Base-by-base conservation (phyloP, 2,888 invertebrate species). In the Ophion ventricosus region DNA sequence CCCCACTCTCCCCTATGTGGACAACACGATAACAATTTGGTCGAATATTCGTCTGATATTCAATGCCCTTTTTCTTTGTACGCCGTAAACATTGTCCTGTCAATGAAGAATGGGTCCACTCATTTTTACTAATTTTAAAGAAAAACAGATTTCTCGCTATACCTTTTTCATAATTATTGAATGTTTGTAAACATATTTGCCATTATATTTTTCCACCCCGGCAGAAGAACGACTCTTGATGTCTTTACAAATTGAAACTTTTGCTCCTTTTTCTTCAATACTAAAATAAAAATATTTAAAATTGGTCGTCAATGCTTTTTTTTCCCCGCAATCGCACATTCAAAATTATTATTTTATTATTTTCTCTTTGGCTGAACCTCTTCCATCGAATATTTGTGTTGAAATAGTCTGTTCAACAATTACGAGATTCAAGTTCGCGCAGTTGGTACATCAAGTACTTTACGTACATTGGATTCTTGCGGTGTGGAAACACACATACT, bases 361-460 rank as follows among this genome's bases (percentile, higher is more conserved):
- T 25, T 73, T 23, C 23, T 20, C 59, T 11, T 25, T 40, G 17
- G 40, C 35, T 43, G 59, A 57, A 73, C 35, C 23, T 40, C 73
- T 25, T 8, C 14, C 57, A 20, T 57, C 35, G 35, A 59, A 25
- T 73, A 40, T 59, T 40, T 43, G 20, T 59, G 59, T 61, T 23
- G 59, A 74, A 83, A 83, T 83, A 63, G 14, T 17, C 75, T 23
- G 75, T 69, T 20, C 49, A 59, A 11, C 74, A 67, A 67, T 66
- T 73, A 67, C 69, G 86, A 77, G 78, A 86, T 76, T 78, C 82
- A 75, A 75, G 82, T 79, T 67, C 76, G 70, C 26, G 75, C 49
- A 64, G 29, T 40, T 29, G 64, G 75, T 56, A 56, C 75, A 35
- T 64, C 29, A 4, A 7, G 17, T 20, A 56, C 75, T 64, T 56